Percentiles rank a stretch among this genome's conserved stretches.
Evolutionary conservation across 2,797 vertebrate species (phyloP).

Genomic region (Rhinatrema bivittatum): DNA sequence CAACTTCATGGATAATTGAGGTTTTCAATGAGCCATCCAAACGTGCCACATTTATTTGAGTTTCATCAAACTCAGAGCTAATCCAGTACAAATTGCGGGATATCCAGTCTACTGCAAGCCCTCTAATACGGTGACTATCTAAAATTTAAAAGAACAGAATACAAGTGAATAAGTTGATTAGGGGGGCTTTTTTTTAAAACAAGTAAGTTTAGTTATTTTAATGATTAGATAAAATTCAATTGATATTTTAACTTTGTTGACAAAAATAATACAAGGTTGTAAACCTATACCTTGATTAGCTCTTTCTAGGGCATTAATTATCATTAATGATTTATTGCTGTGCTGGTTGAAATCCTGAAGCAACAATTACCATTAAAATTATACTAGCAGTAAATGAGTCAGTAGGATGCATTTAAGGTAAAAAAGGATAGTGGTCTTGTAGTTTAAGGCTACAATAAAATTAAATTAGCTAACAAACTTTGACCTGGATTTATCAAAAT

Average conservation of each 20-base stretch:
- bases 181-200: background rate
- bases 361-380: slow-evolving; percentile 33
- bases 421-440: too few species aligned
- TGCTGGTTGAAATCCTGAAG: slow-evolving; percentile 21
- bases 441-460: too few species aligned
- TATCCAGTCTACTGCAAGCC: slow-evolving; percentile 93
- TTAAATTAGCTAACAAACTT: too few species aligned
- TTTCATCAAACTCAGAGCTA: slow-evolving; percentile 96
- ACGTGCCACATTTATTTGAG: slow-evolving; percentile 93
- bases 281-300: slow-evolving; percentile 26
- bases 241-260: slow-evolving; percentile 27
- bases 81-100: slow-evolving; percentile 98
- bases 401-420: slow-evolving; percentile 11
- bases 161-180: slow-evolving; percentile 14
- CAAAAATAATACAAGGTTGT: slow-evolving; percentile 18
- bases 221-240: slow-evolving; percentile 11
- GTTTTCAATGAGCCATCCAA: slow-evolving; percentile 97
- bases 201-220: slow-evolving; percentile 15
- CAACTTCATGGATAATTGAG: slow-evolving; percentile 93
- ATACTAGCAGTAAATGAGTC: slow-evolving; percentile 16
- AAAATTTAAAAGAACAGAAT: slow-evolving; percentile 33
- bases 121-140: slow-evolving; percentile 93
- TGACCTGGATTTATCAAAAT: too few species aligned
- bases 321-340: slow-evolving; percentile 19
- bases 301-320: slow-evolving; percentile 23